Evolutionary conservation across 2,888 invertebrate species (phyloP).

Genomic region (Ligdia adustata): DNA sequence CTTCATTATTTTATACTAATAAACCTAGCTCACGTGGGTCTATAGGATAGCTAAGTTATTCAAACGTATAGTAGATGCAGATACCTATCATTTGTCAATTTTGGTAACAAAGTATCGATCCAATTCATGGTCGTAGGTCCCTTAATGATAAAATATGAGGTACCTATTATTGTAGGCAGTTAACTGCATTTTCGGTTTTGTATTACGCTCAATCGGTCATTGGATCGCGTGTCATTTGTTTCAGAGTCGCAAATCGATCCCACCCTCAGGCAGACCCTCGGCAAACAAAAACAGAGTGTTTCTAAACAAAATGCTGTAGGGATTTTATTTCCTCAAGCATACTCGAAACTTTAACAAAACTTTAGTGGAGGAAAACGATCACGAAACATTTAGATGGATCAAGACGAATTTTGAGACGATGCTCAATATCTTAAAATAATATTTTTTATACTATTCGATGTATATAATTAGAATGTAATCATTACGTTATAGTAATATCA

Average conservation of each 20-base stretch:
- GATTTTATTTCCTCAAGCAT: slow-evolving; percentile 36
- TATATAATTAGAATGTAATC: too few species aligned
- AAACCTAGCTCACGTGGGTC: too few species aligned
- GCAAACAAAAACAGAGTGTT: slow-evolving; percentile 69
- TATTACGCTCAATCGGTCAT: slow-evolving; percentile 60
- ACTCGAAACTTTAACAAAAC: slow-evolving; percentile 9
- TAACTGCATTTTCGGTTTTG: slow-evolving; percentile 42
- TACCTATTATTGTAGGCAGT: too few species aligned
- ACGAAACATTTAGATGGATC: neutral
- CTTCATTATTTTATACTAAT: too few species aligned
- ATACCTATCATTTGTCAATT: too few species aligned
- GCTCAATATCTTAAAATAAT: neutral
- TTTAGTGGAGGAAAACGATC: slow-evolving; percentile 1
- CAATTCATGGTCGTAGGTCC: too few species aligned
- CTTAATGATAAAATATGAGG: too few species aligned
- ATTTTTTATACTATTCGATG: too few species aligned
- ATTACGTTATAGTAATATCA: too few species aligned
- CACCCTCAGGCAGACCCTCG: slow-evolving; percentile 49
- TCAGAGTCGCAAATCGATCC: slow-evolving; percentile 66
- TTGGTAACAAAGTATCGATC: too few species aligned
- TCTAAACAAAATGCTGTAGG: slow-evolving; percentile 54
- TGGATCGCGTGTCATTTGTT: slow-evolving; percentile 67
- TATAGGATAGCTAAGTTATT: too few species aligned
- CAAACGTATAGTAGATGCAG: too few species aligned
- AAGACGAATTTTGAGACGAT: neutral